Conservation (phyloP, 1,140 invertebrate species). For the Microvelia longipes region DNA sequence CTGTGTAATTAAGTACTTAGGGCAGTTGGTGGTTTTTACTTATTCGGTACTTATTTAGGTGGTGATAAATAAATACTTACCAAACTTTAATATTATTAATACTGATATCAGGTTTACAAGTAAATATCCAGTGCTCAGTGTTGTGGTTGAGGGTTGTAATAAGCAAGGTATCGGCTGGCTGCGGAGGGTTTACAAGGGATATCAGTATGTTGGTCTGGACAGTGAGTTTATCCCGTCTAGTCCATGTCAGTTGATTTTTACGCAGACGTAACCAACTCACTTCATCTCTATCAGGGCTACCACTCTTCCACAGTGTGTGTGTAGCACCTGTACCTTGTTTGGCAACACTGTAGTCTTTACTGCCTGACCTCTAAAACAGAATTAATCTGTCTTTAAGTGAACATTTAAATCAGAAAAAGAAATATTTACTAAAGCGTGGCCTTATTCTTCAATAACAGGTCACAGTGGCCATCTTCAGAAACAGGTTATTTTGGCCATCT, state of each 20-base stretch:
- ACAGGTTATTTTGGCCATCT: too few relatives aligned
- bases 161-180: conserved; percentile 28
- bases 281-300: background rate
- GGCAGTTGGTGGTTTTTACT: too few relatives aligned
- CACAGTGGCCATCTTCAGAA: too few relatives aligned
- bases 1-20: too few relatives aligned
- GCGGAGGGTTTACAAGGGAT: conserved; percentile 29
- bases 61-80: too few relatives aligned
- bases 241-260: conserved; percentile 1
- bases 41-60: too few relatives aligned
- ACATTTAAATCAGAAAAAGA: too few relatives aligned
- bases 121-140: conserved; percentile 52
- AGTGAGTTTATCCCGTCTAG: conserved; percentile 24
- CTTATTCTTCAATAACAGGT: too few relatives aligned
- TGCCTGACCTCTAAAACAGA: background rate
- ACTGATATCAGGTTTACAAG: conserved; percentile 41
- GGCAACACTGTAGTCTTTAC: background rate
- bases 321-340: background rate
- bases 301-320: background rate
- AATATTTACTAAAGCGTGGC: too few relatives aligned
- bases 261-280: background rate
- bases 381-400: background rate
- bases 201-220: conserved; percentile 27
- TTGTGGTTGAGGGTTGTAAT: conserved; percentile 45
- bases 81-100: conserved; percentile 40